These are phyloP conservation scores for Lasioglossum leucozonium DNA, from an alignment of 2,888 invertebrate genomes.

Conservation along the genomic window DNA sequence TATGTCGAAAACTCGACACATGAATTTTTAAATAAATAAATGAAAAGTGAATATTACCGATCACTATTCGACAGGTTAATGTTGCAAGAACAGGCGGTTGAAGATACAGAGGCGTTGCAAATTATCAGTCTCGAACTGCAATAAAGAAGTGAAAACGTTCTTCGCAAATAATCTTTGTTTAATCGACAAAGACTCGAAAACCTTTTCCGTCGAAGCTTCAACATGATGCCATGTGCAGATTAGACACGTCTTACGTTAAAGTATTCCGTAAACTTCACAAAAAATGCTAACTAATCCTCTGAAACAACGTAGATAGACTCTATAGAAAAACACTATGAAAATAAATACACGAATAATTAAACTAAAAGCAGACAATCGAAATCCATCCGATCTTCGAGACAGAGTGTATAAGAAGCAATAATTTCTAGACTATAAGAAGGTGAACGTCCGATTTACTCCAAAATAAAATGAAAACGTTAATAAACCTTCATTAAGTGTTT, in stretches of 20 bases:
- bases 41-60: not conserved
- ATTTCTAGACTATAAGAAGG: not conserved
- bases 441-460: not conserved
- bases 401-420: not conserved
- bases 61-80: not conserved
- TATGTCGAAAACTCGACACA: not conserved
- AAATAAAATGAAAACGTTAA: not conserved
- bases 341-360: conserved; percentile 5
- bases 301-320: not conserved
- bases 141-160: not conserved
- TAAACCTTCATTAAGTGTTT: not conserved
- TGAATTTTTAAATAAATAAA: not conserved
- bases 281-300: not conserved
- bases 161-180: not conserved
- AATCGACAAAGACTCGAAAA: not conserved
- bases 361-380: not conserved
- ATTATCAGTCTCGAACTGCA: not conserved
- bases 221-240: conserved; percentile 10
- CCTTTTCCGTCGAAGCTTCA: not conserved
- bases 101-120: conserved; percentile 4
- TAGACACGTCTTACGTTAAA: not conserved
- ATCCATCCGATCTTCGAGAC: not conserved
- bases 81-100: not conserved
- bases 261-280: not conserved
- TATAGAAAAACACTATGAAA: not conserved